Base-by-base conservation (phyloP, 2,113 vertebrate genomes). In the Pampusana beccarii region DNA sequence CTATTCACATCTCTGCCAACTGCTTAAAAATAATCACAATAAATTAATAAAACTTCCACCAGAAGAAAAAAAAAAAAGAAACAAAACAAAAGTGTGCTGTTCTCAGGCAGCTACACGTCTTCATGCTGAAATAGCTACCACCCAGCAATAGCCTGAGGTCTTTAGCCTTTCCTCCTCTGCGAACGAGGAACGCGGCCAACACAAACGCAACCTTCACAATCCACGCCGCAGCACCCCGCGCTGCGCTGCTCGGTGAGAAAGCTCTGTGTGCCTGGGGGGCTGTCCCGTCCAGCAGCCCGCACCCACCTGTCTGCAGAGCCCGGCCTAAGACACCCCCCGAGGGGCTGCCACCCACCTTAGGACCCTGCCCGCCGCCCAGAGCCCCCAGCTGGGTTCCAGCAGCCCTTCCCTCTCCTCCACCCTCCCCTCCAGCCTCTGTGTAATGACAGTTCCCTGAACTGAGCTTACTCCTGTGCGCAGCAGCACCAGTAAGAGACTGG, bases 51-150 rank as follows among this genome's bases (percentile, higher is more conserved):
- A 90, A 96, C 54, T 95, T 96, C 74, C 73, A 88, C 50, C 56
- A 93, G 54, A 88, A 90, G 79, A 40, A 66, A 94, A 92, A 40
- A 66, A 94, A 92, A 25, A 79, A 84, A 79, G 87, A 87, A 96
- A 34, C 69, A 85, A 64, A 77, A 84, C 75, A 91, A 90, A 93
- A 97, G 94, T 96, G 90, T n/a, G 67, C 82, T 88, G 78, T 69
- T 97, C 80, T 91, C 95, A 93, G 84, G 95, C 93, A 91, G 84
- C 86, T 94, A 56, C 71, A 94, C 3, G 53, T 95, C 94, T 97
- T 96, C 79, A 70, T 96, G 81, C 18, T 86, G 91, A 95, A 97
- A 97, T 25, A 95, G 94, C 79, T 82, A 95, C 84, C 94, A 97
- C 93, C 96, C 95, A 95, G 91, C 69, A 66, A 97, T 28, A 96